Conservation (phyloP, 2,797 vertebrate genomes). For the Squalus acanthias region DNA sequence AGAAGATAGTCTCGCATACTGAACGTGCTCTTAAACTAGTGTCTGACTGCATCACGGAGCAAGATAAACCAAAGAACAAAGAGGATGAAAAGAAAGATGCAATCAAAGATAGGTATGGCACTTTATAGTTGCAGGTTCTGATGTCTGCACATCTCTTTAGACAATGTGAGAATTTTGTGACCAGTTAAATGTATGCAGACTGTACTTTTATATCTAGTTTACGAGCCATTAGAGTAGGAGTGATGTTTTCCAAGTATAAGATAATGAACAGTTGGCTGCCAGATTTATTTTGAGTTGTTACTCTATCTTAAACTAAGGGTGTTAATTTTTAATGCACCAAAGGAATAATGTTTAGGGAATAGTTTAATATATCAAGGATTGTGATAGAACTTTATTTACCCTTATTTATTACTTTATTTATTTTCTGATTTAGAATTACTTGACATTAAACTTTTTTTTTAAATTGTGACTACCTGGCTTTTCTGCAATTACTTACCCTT, state of each 20-base stretch:
- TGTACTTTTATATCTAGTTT: background rate
- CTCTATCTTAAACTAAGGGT: background rate
- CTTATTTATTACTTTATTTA: background rate
- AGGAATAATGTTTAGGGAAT: background rate
- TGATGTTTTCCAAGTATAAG: background rate
- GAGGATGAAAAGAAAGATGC: slow-evolving; percentile 79
- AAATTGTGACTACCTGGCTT: background rate
- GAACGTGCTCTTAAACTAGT: slow-evolving; percentile 93
- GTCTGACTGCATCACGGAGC: slow-evolving; percentile 86
- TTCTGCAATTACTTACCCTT: background rate
- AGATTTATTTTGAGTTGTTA: background rate
- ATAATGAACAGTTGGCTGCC: background rate
- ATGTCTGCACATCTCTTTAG: background rate
- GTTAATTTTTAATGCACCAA: background rate
- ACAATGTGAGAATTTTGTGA: background rate
- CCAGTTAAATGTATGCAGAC: background rate
- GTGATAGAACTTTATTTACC: background rate
- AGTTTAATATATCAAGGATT: background rate
- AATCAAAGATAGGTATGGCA: slow-evolving; percentile 60
- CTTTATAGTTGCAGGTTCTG: background rate
- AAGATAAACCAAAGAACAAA: slow-evolving; percentile 75
- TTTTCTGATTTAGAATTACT: background rate
- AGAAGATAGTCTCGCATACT: slow-evolving; percentile 96
- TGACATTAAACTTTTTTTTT: background rate
- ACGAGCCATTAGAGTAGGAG: background rate